Evolutionary conservation across 2,113 vertebrate species (phyloP), one percentile per base, ranked within the genome.

Genomic region (Nyctereutes procyonoides): DNA sequence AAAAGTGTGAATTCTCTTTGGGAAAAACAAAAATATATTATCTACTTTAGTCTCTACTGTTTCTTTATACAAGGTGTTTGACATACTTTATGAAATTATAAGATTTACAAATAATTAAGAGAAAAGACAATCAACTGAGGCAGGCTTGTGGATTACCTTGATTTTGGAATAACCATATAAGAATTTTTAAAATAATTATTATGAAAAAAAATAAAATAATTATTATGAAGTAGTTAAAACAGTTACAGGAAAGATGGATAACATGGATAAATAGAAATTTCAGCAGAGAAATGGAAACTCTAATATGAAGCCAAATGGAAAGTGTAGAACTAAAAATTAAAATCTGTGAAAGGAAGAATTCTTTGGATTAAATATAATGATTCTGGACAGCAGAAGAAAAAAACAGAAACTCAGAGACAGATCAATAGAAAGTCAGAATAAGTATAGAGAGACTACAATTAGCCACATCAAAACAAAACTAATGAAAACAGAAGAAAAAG

Each of bases 301-400:
- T 80, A 73, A 22, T 77, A 89, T 35, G 51, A 63, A 90, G 38
- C 14, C 17, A 93, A 73, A 5, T 20, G n/a, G 73, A 84, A 90
- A 90, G 65, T 95, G 35, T 80, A 80, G 35, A 85, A 93, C 30
- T 58, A 30, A 65, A 93, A 65, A 80, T 53, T 51, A 80, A 63
- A 85, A n/a, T 12, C 65, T 53, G 24, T 24, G 17, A 86, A 90
- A 93, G 55, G 32, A 93, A 88, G 6, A 76, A 51, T 79, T 56
- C 12, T 63, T 65, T 80, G 17, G 9, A 24, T 63, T 28, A 6
- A 24, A 76, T 88, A 85, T 48, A 71, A 73, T 58, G 26, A 65
- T 65, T 93, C 48, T 53, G 15, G 19, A 58, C 16, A 92, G 32
- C 53, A 76, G 28, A 92, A 63, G 26, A 76, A 43, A 55, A 14